Evolutionary conservation across 1,140 invertebrate species (phyloP).

Genomic region (Eumeta japonica): DNA sequence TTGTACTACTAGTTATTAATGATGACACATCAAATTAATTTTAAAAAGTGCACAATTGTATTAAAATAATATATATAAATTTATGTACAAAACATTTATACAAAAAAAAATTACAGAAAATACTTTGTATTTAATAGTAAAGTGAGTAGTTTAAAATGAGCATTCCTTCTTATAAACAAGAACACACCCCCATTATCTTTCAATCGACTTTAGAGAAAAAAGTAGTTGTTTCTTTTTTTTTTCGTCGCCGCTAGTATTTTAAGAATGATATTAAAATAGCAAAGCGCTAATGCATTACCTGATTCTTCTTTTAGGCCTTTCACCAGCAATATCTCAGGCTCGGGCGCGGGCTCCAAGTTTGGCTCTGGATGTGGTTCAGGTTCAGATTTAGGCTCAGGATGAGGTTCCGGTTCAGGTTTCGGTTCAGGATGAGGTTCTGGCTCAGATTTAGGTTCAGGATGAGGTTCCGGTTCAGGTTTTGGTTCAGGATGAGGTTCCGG

Average conservation of each 20-base stretch:
- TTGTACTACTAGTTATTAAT: no score
- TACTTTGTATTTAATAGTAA: no score
- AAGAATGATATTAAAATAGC: neutral
- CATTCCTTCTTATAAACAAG: no score
- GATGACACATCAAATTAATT: no score
- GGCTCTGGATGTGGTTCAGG: conserved; percentile 14
- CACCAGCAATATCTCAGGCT: conserved; percentile 39
- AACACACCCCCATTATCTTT: neutral
- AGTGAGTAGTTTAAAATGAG: no score
- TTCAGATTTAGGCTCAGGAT: conserved; percentile 23
- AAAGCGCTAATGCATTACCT: conserved; percentile 40
- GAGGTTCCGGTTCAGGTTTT: conserved; percentile 43
- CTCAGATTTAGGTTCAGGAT: conserved; percentile 51
- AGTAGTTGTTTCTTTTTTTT: neutral
- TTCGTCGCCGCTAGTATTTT: neutral
- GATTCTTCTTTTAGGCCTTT: conserved; percentile 46
- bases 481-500: conserved; percentile 31
- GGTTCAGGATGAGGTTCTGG: conserved; percentile 51
- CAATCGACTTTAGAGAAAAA: neutral
- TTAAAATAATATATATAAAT: no score
- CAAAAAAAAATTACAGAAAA: no score
- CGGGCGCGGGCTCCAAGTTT: conserved; percentile 23
- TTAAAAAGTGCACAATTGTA: no score
- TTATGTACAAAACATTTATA: no score
- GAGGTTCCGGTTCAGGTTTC: conserved; percentile 42